A percentile compares a stretch with the other conserved stretches of the same genome.
Conservation (phyloP, 2,888 invertebrate species). For the Athrips mouffetella region DNA sequence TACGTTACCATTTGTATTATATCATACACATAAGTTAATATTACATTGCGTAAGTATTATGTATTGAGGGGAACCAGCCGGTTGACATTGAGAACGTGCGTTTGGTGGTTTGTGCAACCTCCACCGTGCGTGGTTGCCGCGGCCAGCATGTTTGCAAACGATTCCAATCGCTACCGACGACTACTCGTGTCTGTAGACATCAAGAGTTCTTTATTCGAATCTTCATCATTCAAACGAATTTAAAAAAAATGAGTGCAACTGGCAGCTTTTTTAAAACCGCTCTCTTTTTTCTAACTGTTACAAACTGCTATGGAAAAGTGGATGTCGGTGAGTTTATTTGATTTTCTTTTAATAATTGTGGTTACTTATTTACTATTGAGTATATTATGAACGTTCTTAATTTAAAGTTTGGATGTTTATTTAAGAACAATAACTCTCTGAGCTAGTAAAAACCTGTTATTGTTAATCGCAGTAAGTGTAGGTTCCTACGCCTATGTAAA, state of each 20-base stretch:
- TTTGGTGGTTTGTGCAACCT: slow-evolving; percentile 61
- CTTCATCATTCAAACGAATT: background rate
- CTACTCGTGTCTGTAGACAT: background rate
- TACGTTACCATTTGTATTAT: background rate
- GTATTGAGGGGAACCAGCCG: slow-evolving; percentile 43
- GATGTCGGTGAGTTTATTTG: slow-evolving; percentile 51
- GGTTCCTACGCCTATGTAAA: no score
- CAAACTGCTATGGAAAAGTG: slow-evolving; percentile 32
- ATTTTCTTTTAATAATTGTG: background rate
- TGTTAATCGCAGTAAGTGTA: no score
- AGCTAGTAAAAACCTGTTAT: no score
- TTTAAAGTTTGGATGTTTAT: background rate
- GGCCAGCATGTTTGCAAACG: slow-evolving; percentile 6
- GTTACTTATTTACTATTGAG: background rate
- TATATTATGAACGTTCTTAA: background rate
- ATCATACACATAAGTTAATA: slow-evolving; percentile 1
- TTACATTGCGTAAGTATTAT: slow-evolving; percentile 25
- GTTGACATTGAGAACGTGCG: slow-evolving; percentile 48
- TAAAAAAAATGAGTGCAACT: background rate
- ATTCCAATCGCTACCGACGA: background rate
- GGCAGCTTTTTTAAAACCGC: background rate
- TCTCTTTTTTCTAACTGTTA: background rate
- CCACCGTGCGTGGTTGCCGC: background rate
- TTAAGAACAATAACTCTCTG: no score
- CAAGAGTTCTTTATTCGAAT: background rate